Base-by-base conservation (phyloP, 2,797 vertebrate species). In the Synaphobranchus kaupii region DNA sequence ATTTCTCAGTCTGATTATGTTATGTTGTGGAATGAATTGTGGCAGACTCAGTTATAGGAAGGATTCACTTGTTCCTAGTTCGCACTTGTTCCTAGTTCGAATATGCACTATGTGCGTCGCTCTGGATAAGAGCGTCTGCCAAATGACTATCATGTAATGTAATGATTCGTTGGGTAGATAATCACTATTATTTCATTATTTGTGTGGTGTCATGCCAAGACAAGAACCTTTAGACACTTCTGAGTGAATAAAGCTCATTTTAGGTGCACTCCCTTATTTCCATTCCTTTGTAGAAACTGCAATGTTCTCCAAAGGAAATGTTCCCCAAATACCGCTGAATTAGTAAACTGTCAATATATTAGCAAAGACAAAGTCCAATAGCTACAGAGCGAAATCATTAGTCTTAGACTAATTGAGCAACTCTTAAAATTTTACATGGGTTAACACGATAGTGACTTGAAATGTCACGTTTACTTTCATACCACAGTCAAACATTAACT, bases 151-250 rank as follows among this genome's bases (percentile, higher is more conserved):
- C n/a, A n/a, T n/a, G n/a, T n/a, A n/a, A n/a, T n/a, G n/a, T n/a
- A n/a, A n/a, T n/a, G n/a, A n/a, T n/a, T 12, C 1, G n/a, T 28
- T 68, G 63, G 63, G 6, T 68, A 68, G 63, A 68, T 28, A 25
- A 28, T 56, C 15, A 17, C 12, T 15, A 56, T 56, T 56, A 56
- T 56, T 56, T 56, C 13, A 12, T 12, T 52, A 54, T 54, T 54
- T 39, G 10, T 54, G 1, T 63, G 60, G 4, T 6, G 25, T 63
- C 22, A 25, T 63, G 60, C 60, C 68, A 71, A 17, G 34, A 76
- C 63, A 68, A 28, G 63, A 68, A 68, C n/a, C 63, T 68, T 68
- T n/a, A 68, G n/a, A n/a, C 63, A 68, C 63, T 68, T 68, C 63
- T 28, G n/a, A n/a, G n/a, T 68, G n/a, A 68, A 17, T 68, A 63